Base-by-base conservation (phyloP, 2,888 invertebrate species). In the Melinaea menophilus region DNA sequence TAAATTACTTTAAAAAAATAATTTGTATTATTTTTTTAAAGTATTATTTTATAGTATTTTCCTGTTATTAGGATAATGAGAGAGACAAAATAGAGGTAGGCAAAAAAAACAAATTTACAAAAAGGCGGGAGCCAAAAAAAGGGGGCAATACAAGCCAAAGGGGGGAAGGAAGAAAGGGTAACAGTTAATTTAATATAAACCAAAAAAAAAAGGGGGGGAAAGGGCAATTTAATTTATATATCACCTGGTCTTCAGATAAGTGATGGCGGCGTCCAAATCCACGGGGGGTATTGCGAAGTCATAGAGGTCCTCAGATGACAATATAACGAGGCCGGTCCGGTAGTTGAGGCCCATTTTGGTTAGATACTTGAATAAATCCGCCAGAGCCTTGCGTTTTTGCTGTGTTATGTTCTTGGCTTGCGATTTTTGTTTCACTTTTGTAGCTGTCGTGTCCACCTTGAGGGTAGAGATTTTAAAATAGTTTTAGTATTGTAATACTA, bases 361-460 rank as follows among this genome's bases (percentile, higher is more conserved):
- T 0, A 99, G 85, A 34, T 92, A 92, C 79, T 96, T 96, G 81
- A 98, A 98, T 55, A 98, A 90, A 82, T 98, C 97, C 0, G 96
- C 93, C 1, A 99, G 84, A 0, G 95, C 94, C 85, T 96, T 95
- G 41, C 96, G 94, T 81, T 98, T 98, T 75, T 96, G 95, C 75
- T 96, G 95, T 3, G 97, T 91, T 59, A 97, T 94, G 79, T 94
- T 94, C 77, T 96, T 96, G 0, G 95, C 95, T 80, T 94, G 94
- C 0, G 96, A 93, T 67, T 94, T 94, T 79, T 96, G 96, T 75
- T 95, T 95, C 0, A 92, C 91, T 75, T 95, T 94, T 0, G 94
- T 90, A 2, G 93, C 76, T 11, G 90, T 80, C 56, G 87, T 76
- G 69, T 94, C 93, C 9, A 93, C 88, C 93, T 93, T 69, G 60